Base-by-base conservation (phyloP, 1,140 invertebrate species). In the Hycleus cichorii region DNA sequence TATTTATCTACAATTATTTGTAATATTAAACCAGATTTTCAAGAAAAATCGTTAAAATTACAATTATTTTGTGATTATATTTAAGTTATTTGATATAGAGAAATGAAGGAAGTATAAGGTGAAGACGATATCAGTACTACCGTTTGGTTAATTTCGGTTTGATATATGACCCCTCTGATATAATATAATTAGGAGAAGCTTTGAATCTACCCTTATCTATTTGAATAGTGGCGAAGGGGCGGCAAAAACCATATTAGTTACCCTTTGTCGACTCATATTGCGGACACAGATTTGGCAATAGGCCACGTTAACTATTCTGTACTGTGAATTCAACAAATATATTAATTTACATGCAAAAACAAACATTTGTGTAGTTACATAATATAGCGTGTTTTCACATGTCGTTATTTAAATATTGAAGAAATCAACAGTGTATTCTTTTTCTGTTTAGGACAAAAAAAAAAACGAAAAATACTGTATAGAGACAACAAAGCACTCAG, bases 191-290 rank as follows among this genome's bases (percentile, higher is more conserved):
- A 72, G 69, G 66, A 69, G 67, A 62, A 69, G 68, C 66, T 66
- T 67, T 67, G 67, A 67, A 68, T 67, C 65, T 64, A 70, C 70
- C 69, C 70, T 72, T 72, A 70, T 72, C 70, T 72, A 72, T 70
- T 72, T 70, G 70, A 72, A 70, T 72, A 72, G 70, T 70, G 64
- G 69, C 51, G 64, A 64, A 70, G 68, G 68, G 70, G 61, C 62
- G 61, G 69, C 69, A 71, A 72, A 72, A 72, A 72, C 64, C 70
- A 61, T 70, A 70, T 70, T 72, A 70, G 70, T 72, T 72, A 71
- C 69, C 69, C 68, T 69, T 70, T 70, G 62, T 62, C 57, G 62
- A 62, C 50, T 66, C 62, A 55, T 58, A 67, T 70, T 70, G 66
- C 68, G 64, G 47, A 32, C 63, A 62, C 62, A 66, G 58, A 59